These are phyloP conservation scores for Drosophila parthenogenetica DNA, from an alignment of 2,888 invertebrate genomes.

Conservation along the genomic window DNA sequence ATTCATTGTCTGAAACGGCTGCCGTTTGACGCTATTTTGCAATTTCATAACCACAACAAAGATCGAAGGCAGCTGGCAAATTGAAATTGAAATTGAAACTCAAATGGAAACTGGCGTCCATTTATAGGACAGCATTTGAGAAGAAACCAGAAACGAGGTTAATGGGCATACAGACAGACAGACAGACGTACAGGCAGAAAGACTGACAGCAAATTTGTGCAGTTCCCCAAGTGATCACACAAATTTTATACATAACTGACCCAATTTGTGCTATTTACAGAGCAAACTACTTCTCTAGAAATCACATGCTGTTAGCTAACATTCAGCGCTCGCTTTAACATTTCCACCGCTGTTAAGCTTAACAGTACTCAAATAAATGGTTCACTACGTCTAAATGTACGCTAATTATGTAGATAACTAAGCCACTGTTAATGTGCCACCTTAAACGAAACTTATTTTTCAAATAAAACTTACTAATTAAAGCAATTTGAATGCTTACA, in stretches of 20 bases:
- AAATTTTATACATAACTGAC: slow-evolving; percentile 18
- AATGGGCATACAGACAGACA: slow-evolving; percentile 24
- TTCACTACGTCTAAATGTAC: background rate
- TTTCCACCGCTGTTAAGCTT: background rate
- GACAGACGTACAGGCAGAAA: too few relatives aligned
- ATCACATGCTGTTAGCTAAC: background rate
- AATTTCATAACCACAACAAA: slow-evolving; percentile 77
- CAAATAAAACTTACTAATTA: too few relatives aligned
- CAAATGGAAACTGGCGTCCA: slow-evolving; percentile 18
- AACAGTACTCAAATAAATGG: background rate
- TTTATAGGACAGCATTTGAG: slow-evolving; percentile 31
- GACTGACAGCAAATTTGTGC: slow-evolving; percentile 30
- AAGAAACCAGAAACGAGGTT: slow-evolving; percentile 22
- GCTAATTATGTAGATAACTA: too few relatives aligned
- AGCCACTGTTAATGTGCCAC: too few relatives aligned
- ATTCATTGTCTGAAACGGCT: slow-evolving; percentile 56
- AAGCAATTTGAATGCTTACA: too few relatives aligned
- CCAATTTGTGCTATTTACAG: slow-evolving; percentile 10
- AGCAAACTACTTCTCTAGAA: background rate
- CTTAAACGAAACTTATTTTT: too few relatives aligned
- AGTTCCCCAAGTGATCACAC: slow-evolving; percentile 35
- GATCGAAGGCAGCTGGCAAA: slow-evolving; percentile 21
- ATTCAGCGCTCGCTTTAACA: background rate
- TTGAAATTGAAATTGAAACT: slow-evolving; percentile 17
- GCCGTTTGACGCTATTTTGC: slow-evolving; percentile 51